Evolutionary conservation across 2,888 invertebrate species (phyloP).

Genomic region (Pachydiplax longipennis): DNA sequence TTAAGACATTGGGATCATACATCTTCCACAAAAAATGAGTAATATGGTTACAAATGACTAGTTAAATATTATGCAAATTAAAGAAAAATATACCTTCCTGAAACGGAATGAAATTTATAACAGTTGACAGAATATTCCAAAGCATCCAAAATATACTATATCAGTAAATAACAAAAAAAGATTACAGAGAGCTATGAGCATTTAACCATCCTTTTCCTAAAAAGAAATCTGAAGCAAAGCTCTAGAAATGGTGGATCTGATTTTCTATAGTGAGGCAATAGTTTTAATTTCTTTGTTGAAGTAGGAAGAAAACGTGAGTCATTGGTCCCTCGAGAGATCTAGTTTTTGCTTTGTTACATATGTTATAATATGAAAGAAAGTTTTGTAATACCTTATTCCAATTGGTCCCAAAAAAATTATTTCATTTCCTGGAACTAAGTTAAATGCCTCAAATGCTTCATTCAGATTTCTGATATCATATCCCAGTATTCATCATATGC

Average conservation of each 20-base stretch:
- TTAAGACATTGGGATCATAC: not conserved
- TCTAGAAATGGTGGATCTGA: not conserved
- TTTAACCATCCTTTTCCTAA: not conserved
- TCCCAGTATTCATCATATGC: not conserved
- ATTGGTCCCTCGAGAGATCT: not conserved
- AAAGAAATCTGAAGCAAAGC: constrained; percentile 25
- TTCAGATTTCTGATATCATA: constrained; percentile 6
- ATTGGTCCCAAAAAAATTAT: not conserved
- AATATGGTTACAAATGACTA: constrained; percentile 12
- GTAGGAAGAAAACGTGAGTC: not conserved
- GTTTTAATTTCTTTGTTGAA: too few relatives aligned
- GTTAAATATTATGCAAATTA: constrained; percentile 4
- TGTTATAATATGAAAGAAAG: not conserved
- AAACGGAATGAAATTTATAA: constrained; percentile 4
- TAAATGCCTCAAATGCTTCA: not conserved
- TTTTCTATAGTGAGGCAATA: too few relatives aligned
- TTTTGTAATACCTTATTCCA: not conserved
- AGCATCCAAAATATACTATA: constrained; percentile 18
- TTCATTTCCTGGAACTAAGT: not conserved
- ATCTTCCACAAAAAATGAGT: not conserved
- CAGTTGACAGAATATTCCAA: not conserved
- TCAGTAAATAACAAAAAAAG: constrained; percentile 37
- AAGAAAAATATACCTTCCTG: constrained; percentile 14
- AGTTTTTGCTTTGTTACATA: not conserved
- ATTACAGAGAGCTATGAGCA: constrained; percentile 26